Conservation (phyloP, 2,797 vertebrate genomes). For the Tolypeutes matacus region DNA sequence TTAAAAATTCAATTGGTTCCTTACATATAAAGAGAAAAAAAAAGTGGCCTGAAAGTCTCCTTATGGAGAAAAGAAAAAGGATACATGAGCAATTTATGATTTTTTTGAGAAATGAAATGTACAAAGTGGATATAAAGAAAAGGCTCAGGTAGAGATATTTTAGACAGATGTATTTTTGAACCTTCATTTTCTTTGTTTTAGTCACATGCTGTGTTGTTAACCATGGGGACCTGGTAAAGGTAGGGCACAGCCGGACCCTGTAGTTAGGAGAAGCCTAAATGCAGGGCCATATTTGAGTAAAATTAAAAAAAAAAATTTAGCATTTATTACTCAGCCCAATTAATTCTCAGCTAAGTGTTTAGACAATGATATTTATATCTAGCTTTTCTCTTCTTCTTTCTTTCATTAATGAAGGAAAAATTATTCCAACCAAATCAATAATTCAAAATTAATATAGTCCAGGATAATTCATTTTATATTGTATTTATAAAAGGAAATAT, state of each 20-base stretch:
- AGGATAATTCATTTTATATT: background rate
- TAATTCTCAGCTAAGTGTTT: background rate
- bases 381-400: background rate
- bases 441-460: background rate
- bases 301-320: background rate
- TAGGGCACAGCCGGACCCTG: background rate
- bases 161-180: background rate
- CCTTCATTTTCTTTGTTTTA: background rate
- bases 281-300: background rate
- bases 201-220: background rate
- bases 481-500: background rate
- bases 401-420: background rate
- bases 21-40: background rate
- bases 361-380: background rate
- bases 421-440: background rate
- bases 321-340: background rate
- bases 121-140: background rate
- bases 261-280: background rate
- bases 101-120: background rate
- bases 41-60: background rate
- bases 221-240: background rate
- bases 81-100: background rate
- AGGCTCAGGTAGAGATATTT: background rate
- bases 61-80: background rate
- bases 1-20: background rate